A percentile compares a stretch with the other conserved stretches of the same genome.
phyloP scores from a whole-genome alignment of 2,797 vertebrate genomes.

The Myiotriccus ornatus region DNA sequence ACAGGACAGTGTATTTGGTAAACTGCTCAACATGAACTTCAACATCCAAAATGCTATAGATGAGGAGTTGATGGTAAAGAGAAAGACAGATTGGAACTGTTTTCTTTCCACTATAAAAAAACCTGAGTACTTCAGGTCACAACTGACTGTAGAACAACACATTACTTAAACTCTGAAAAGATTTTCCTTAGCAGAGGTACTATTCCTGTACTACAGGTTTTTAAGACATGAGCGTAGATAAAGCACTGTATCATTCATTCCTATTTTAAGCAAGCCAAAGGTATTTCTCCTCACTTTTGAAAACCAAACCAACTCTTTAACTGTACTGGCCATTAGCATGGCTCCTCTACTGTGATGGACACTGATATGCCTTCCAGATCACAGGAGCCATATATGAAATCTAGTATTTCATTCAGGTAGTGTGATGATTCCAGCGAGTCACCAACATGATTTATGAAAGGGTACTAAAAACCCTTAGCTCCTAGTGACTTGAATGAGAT shows the following conservation, averaged over 20 bases:
- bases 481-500: slow-evolving; percentile 13
- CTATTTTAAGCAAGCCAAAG: background rate
- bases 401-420: background rate
- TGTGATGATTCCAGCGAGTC: background rate
- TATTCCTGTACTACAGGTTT: background rate
- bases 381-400: background rate
- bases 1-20: background rate
- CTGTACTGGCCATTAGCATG: background rate
- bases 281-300: background rate
- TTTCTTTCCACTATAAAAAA: background rate
- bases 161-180: background rate
- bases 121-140: background rate
- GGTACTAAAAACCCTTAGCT: slow-evolving; percentile 1
- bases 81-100: background rate
- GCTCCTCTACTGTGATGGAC: background rate
- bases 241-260: background rate
- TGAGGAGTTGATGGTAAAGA: background rate
- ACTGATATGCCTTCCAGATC: background rate
- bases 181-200: background rate
- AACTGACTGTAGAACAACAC: background rate
- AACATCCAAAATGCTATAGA: background rate
- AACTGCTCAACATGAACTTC: background rate
- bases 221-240: background rate
- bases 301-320: background rate
- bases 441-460: background rate